Base-by-base conservation (phyloP, 2,113 vertebrate genomes). In the Eclectus roratus region DNA sequence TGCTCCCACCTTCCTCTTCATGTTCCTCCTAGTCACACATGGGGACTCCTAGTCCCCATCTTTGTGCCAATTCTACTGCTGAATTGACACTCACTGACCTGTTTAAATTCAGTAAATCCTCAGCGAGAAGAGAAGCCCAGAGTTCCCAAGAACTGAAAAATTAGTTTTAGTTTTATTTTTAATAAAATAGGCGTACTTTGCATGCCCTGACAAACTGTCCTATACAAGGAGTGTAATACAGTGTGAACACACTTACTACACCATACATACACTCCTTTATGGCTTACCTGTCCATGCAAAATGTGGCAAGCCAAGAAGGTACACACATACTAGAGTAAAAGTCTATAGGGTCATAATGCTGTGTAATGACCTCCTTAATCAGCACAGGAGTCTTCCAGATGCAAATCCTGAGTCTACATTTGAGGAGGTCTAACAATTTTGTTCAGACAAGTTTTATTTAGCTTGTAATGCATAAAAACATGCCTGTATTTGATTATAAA, bases 241-340 rank as follows among this genome's bases (percentile, higher is more conserved):
- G 23, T 19, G 29, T 72, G 33, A 81, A 19, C 35, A 64, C 19
- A 17, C 21, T 55, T 28, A 28, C 2, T 23, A 25, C 28, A 29
- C 17, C 11, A 18, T 2, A 52, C 7, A 27, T 13, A 15, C 11
- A 20, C 2, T 11, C 27, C 41, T 33, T 46, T 41, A 13, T 0
- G 0, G 60, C 29, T 47, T 28, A 58, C 39, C 8, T 20, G 15
- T n/a, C 31, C 33, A 24, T 2, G 50, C 31, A 63, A 4, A 10
- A 18, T 0, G 9, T 17, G 23, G 17, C 35, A 91, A 79, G 80
- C 7, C 39, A n/a, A 47, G 85, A 74, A 53, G 25, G n/a, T 25
- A 25, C 14, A 31, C 10, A 17, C 6, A 33, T 1, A 21, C 10
- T 31, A 43, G 9, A 73, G n/a, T 7, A 72, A 11, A 28, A 60